Evolutionary conservation across 2,888 invertebrate genomes (phyloP).

Genomic region (Lasioglossum morio): DNA sequence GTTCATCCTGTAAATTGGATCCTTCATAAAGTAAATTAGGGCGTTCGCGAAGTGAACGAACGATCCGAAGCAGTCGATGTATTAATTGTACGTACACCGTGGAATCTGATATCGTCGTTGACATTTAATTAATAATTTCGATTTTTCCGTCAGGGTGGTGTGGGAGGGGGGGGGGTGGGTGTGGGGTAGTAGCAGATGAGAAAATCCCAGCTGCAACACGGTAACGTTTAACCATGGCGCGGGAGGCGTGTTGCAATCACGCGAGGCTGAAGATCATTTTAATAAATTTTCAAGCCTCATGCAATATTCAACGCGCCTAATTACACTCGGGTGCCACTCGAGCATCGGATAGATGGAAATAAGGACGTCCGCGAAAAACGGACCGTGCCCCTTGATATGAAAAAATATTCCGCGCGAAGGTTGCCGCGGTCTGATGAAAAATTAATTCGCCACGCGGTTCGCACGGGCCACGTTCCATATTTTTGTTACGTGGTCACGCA

Average conservation of each 20-base stretch:
- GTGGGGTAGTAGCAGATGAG: not conserved
- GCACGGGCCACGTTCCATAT: conserved; percentile 5
- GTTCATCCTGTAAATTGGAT: not conserved
- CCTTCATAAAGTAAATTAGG: not conserved
- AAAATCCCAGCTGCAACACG: conserved; percentile 39
- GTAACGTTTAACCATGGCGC: conserved; percentile 32
- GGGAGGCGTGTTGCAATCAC: conserved; percentile 37
- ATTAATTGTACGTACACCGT: not conserved
- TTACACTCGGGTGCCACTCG: conserved; percentile 50
- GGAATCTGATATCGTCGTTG: not conserved
- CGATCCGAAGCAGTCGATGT: not conserved
- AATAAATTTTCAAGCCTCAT: conserved; percentile 66
- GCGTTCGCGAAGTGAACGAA: not conserved
- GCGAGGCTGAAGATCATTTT: conserved; percentile 53
- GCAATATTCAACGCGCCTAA: conserved; percentile 66
- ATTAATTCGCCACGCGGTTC: conserved; percentile 27
- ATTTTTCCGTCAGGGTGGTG: not conserved
- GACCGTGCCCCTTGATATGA: conserved; percentile 7
- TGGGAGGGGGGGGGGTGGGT: rapidly evolving
- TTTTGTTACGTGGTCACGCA: conserved; percentile 22
- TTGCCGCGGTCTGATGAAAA: conserved; percentile 21
- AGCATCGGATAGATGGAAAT: conserved; percentile 32
- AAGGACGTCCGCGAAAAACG: conserved; percentile 14
- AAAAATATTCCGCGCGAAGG: conserved; percentile 21
- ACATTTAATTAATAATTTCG: conserved; percentile 21